Evolutionary conservation across 1,140 invertebrate species (phyloP).

Genomic region (Eciton burchellii): DNA sequence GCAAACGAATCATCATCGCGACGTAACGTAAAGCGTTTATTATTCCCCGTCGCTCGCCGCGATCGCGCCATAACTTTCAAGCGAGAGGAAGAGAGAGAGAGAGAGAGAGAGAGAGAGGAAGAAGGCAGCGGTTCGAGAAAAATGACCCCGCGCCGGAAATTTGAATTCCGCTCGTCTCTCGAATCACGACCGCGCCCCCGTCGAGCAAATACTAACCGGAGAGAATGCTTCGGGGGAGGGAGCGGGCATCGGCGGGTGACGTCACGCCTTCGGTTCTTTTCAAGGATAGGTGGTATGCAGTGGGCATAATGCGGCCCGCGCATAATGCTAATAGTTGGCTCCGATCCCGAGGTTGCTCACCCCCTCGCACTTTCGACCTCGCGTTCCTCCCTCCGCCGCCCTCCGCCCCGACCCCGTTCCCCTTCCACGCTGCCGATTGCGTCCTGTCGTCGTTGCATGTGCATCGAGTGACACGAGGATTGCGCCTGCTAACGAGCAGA

Average conservation of each 20-base stretch:
- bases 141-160: slow-evolving; percentile 27
- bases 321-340: slow-evolving; percentile 79
- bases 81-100: neutral
- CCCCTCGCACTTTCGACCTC: slow-evolving; percentile 38
- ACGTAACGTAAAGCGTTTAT: slow-evolving; percentile 9
- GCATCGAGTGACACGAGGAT: slow-evolving; percentile 64
- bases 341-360: slow-evolving; percentile 72
- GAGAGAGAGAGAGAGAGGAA: neutral
- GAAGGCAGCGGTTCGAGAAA: neutral
- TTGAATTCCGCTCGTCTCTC: slow-evolving; percentile 65
- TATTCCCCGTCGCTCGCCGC: neutral
- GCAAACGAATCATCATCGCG: slow-evolving; percentile 67
- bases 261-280: slow-evolving; percentile 70
- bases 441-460: slow-evolving; percentile 38
- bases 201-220: slow-evolving; percentile 58
- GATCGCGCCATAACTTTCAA: neutral
- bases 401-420: neutral
- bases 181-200: slow-evolving; percentile 14
- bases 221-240: slow-evolving; percentile 28
- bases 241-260: slow-evolving; percentile 57
- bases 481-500: slow-evolving; percentile 65
- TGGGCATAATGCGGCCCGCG: slow-evolving; percentile 74
- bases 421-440: neutral
- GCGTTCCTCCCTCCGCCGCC: slow-evolving; percentile 28
- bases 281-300: slow-evolving; percentile 70